phyloP scores from a whole-genome alignment of 2,113 vertebrate species.

The Synchiropus splendidus region DNA sequence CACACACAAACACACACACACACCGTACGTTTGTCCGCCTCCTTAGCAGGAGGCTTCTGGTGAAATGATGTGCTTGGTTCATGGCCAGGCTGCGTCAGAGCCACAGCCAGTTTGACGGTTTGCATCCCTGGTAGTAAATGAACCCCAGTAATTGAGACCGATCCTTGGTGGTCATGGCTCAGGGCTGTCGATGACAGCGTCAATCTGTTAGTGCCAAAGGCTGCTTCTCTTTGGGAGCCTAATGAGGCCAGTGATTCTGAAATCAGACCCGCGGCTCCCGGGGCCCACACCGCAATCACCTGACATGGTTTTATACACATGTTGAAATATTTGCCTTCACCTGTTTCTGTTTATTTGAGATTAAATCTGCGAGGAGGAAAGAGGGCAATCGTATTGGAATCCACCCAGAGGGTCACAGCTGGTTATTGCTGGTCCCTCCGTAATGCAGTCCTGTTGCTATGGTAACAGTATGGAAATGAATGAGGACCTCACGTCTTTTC shows the following conservation, averaged over 20 bases:
- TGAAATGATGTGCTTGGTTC: constrained; percentile 35
- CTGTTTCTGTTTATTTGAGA: constrained; percentile 11
- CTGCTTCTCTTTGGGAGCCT: constrained; percentile 18
- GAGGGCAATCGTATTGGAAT: constrained; percentile 30
- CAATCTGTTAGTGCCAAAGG: constrained; percentile 33
- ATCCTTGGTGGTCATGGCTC: constrained; percentile 42
- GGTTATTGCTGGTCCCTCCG: constrained; percentile 29
- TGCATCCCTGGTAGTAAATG: constrained; percentile 36
- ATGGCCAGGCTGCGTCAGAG: constrained; percentile 27
- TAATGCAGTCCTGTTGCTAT: constrained; percentile 50
- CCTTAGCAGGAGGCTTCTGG: constrained; percentile 32
- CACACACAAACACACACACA: not conserved
- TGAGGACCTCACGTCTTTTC: constrained; percentile 8
- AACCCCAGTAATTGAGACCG: constrained; percentile 55
- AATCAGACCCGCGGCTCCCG: constrained; percentile 22
- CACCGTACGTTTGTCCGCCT: too few relatives aligned
- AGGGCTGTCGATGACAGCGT: constrained; percentile 35
- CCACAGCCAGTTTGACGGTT: constrained; percentile 26
- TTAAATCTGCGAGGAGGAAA: constrained; percentile 16
- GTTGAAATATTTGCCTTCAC: constrained; percentile 11
- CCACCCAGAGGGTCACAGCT: constrained; percentile 44
- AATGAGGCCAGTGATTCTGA: constrained; percentile 17
- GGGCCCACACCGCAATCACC: constrained; percentile 2
- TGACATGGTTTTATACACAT: constrained; percentile 14
- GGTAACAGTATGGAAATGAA: constrained; percentile 44